Evolutionary conservation across 2,113 vertebrate genomes (phyloP), one percentile per base, ranked within the genome.

Genomic region (Sylvilagus bachmani): DNA sequence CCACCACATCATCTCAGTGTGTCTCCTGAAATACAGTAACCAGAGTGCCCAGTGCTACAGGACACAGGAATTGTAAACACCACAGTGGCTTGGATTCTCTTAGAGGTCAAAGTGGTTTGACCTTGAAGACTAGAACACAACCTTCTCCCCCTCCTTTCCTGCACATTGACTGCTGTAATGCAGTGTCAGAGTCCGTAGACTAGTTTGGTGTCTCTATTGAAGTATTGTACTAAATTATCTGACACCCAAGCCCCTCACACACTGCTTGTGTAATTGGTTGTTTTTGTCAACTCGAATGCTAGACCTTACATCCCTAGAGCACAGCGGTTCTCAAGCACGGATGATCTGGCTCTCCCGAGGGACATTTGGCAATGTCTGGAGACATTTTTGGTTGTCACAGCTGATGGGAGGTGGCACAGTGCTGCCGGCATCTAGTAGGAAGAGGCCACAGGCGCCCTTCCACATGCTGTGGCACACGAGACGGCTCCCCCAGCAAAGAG

Each of bases 271-370:
- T 89, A 83, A 38, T 55, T 88, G 74, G 13, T 62, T 74, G 25
- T 89, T 96, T 95, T 94, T 93, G 55, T 90, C 31, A 93, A 69
- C 33, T 84, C 27, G 73, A 19, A 58, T 67, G 53, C 33, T 84
- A 58, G 51, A 27, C 36, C 44, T 94, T 79, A 19, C 24, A 49
- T 81, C 80, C 71, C 49, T 93, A 1, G 25, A 62, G 87, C 14
- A 1, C 29, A 16, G 19, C 62, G 51, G 33, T 82, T 67, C 88
- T 77, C 74, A 75, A 22, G 25, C 7, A 62, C 75, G 49, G 19
- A 10, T 80, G 94, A 36, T 90, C 93, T 70, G 80, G 25, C 4
- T 12, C 61, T 55, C 88, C 51, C 11, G 16, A 67, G 70, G 44
- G 64, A 51, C 36, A 24, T 55, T 86, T 70, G 87, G 31, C 16